Base-by-base conservation (phyloP, 2,888 invertebrate genomes). In the Phlogophora meticulosa region DNA sequence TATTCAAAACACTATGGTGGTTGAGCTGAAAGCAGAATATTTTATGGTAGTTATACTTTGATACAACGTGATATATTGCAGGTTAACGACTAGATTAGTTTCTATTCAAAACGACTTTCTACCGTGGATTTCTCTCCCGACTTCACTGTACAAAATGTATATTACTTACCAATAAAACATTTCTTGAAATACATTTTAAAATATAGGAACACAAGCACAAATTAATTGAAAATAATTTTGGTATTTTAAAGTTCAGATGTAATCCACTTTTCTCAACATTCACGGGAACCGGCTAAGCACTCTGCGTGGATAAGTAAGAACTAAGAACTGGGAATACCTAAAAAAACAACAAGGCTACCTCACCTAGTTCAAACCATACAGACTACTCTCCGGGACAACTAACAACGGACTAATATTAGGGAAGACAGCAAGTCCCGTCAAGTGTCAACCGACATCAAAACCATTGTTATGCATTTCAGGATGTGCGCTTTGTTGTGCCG, bases 91-190 rank as follows among this genome's bases (percentile, higher is more conserved):
- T 88, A 90, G 89, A 92, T 91, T 88, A 90, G 89, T 93, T 91
- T 92, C 90, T 91, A 93, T 92, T 93, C 90, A 91, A 91, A 92
- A 86, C 86, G 81, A 89, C 94, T 94, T 94, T 94, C 94, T 92
- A 93, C 70, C 77, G 72, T 85, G 77, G 90, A 91, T 92, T 91
- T 92, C 90, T 90, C 89, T 78, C 76, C 73, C 72, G 83, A 89
- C 85, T 84, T 85, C 88, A 87, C 82, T 87, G 75, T 80, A 82
- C 81, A 80, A 85, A 81, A 72, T 78, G 55, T 74, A 78, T 70
- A 83, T 77, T 77, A 79, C 77, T 80, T 72, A 76, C 70, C 66
- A 81, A 80, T 82, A 81, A 71, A 79, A 79, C 70, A 57, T 70
- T 76, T 62, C 48, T 61, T 57, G 48, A 78, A 74, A 67, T 61